Conservation (phyloP, 1,140 invertebrate species). For the Gonioctena quinquepunctata region DNA sequence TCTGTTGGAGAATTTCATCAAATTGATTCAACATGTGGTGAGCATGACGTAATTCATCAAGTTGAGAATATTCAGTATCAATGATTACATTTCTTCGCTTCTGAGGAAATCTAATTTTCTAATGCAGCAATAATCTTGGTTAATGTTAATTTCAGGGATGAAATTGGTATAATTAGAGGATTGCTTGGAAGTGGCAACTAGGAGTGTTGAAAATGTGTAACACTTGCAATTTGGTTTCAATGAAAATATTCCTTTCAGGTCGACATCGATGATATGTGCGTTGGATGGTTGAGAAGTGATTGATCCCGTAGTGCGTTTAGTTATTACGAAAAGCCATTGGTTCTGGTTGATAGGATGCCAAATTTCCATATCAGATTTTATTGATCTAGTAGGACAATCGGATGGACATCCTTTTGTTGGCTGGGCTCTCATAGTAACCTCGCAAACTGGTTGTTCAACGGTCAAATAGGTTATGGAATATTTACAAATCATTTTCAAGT, state of each 20-base stretch:
- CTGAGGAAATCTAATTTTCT: too few species aligned
- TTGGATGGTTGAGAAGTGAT: too few species aligned
- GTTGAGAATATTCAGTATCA: too few species aligned
- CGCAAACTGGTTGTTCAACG: background rate
- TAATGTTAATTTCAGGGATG: slow-evolving; percentile 14
- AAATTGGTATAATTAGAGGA: slow-evolving; percentile 15
- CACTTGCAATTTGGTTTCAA: slow-evolving; percentile 19
- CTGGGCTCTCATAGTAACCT: background rate
- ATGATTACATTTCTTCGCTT: too few species aligned
- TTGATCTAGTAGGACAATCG: background rate
- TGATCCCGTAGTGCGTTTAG: background rate
- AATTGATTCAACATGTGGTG: too few species aligned
- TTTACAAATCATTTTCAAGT: too few species aligned
- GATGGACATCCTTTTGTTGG: background rate
- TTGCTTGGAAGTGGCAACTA: slow-evolving; percentile 4
- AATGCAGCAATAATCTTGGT: slow-evolving; percentile 17
- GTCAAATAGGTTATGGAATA: background rate
- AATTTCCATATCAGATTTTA: background rate
- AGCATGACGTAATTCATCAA: too few species aligned
- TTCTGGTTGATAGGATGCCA: background rate
- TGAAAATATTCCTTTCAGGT: slow-evolving; percentile 12
- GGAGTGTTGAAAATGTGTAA: slow-evolving; percentile 23
- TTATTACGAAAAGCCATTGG: background rate
- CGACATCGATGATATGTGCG: too few species aligned
- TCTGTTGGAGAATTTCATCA: too few species aligned